Conservation (phyloP, 2,797 vertebrate species). For the Coregonus ussuriensis region DNA sequence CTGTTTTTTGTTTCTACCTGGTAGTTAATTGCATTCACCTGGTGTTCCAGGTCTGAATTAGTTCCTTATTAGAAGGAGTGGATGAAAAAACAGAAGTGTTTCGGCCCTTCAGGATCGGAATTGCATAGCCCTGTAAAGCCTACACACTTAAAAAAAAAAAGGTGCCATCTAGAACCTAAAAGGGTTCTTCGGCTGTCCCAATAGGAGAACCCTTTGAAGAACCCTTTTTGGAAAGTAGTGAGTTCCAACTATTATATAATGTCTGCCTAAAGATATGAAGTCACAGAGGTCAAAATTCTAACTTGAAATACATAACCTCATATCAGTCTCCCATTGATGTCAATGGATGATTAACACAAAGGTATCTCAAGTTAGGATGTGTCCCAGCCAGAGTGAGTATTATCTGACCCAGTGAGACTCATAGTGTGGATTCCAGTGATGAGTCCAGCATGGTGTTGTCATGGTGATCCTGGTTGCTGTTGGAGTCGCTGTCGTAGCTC, state of each 20-base stretch:
- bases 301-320: background rate
- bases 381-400: constrained; percentile 32
- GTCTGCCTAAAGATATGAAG: background rate
- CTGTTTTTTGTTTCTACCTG: no score
- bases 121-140: no score
- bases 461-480: constrained; percentile 81
- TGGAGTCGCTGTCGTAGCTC: constrained; percentile 86
- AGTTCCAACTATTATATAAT: background rate
- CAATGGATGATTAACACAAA: constrained; percentile 8
- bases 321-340: background rate
- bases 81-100: no score
- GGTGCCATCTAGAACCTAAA: no score
- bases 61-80: no score
- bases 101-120: no score
- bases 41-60: no score
- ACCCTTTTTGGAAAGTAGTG: no score
- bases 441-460: constrained; percentile 79
- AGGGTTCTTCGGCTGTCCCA: no score
- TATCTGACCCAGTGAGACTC: constrained; percentile 55
- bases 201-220: no score
- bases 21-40: no score
- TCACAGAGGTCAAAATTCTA: background rate
- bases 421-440: constrained; percentile 80
- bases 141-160: no score
- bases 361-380: background rate